Base-by-base conservation (phyloP, 2,888 invertebrate genomes). In the Meandrusa payeni region DNA sequence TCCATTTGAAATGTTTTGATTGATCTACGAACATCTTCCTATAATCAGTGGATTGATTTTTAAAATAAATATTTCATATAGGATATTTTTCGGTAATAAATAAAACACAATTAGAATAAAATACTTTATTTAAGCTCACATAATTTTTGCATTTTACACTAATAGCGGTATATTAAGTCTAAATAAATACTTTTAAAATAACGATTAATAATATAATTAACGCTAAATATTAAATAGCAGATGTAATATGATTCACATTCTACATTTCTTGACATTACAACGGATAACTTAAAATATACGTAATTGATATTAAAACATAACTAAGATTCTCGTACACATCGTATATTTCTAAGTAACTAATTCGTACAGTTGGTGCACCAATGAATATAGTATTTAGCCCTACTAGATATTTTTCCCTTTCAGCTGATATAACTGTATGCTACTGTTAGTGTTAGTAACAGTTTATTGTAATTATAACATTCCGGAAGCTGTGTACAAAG, bases 401-500 rank as follows among this genome's bases (percentile, higher is more conserved):
- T 52, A 50, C 42, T 29, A 43, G 39, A 47, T 41, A 47, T 48
- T 57, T 49, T 43, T 48, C 36, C 52, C 52, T 49, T 24, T 50
- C 34, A 49, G 48, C 33, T 48, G 57, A 52, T 62, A 59, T 29
- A 27, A 34, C 39, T 47, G 22, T 55, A 53, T 47, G 63, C 64
- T 69, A 71, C 57, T 70, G 72, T 75, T 81, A 78, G 64, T 71
- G 82, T 86, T 87, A 86, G 79, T 85, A 75, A 75, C 74, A 76
- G 76, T 79, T 77, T 72, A 80, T 73, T 77, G 72, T 75, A 86
- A 86, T 72, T 76, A 71, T 75, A 86, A 87, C 87, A 87, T 83
- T 87, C 87, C 87, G 85, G 67, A 85, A 86, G 87, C 87, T 86
- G 82, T 86, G 66, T 86, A 87, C 87, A 87, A 86, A 85, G 86